These are phyloP conservation scores for Graphium colonna DNA, from an alignment of 2,888 invertebrate genomes.

Conservation along the genomic window DNA sequence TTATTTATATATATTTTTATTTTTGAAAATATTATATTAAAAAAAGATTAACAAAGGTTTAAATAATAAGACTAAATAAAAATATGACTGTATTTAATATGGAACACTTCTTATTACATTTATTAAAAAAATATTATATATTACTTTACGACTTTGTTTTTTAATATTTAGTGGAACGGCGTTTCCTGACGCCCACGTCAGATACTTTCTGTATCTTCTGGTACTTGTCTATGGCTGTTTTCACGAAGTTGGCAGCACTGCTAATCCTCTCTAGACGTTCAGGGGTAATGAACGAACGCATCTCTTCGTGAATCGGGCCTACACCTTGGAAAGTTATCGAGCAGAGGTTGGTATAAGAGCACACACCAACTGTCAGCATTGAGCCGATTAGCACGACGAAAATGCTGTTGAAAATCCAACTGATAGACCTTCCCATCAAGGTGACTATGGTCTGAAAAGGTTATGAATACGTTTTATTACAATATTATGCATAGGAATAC, in stretches of 20 bases:
- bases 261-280: conserved; percentile 81
- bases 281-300: conserved; percentile 79
- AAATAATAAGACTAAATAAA: no score
- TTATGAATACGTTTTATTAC: neutral
- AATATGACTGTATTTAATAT: neutral
- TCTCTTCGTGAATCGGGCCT: conserved; percentile 78
- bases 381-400: conserved; percentile 76
- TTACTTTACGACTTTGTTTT: neutral
- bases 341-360: conserved; percentile 82
- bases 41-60: no score
- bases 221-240: conserved; percentile 82
- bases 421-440: conserved; percentile 54
- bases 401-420: conserved; percentile 60
- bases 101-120: neutral
- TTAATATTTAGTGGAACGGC: conserved; percentile 40
- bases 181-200: conserved; percentile 41
- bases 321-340: conserved; percentile 80
- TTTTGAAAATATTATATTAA: no score
- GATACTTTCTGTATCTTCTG: conserved; percentile 62
- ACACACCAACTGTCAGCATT: conserved; percentile 67
- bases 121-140: conserved; percentile 21
- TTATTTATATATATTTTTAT: no score
- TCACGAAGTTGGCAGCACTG: conserved; percentile 79
- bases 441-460: conserved; percentile 59
- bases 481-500: no score